Evolutionary conservation across 2,113 vertebrate species (phyloP).

Genomic region (Chaetodon auriga): DNA sequence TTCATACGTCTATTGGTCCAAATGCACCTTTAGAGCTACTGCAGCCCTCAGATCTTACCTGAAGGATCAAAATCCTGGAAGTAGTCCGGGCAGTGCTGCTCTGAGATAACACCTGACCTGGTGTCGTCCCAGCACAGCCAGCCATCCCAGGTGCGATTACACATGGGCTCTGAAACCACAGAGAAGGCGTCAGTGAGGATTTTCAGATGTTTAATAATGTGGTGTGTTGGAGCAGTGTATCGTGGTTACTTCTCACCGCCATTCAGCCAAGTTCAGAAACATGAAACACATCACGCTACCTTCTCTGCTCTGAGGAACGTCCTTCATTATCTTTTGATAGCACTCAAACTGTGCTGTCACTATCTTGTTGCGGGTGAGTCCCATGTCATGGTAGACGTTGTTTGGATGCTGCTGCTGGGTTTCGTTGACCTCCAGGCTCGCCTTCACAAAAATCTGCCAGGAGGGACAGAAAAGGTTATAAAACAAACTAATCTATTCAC

Average conservation of each 20-base stretch:
- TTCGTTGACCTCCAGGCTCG: constrained; percentile 82
- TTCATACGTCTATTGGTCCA: no score
- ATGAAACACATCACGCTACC: constrained; percentile 58
- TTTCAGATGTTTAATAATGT: neutral
- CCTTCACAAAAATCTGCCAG: constrained; percentile 82
- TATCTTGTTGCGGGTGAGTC: constrained; percentile 92
- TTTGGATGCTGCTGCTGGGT: constrained; percentile 72
- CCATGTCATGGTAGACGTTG: constrained; percentile 82
- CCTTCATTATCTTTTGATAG: constrained; percentile 96
- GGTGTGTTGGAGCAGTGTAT: neutral
- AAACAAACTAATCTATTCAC: neutral
- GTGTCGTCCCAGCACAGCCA: constrained; percentile 98
- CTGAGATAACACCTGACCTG: constrained; percentile 84
- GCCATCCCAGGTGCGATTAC: constrained; percentile 97
- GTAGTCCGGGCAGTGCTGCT: constrained; percentile 96
- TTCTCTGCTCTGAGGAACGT: constrained; percentile 67
- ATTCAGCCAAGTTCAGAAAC: neutral
- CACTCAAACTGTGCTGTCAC: constrained; percentile 98
- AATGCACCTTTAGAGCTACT: neutral
- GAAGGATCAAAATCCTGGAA: constrained; percentile 97
- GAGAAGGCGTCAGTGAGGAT: neutral
- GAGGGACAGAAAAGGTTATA: neutral
- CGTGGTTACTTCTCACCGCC: neutral
- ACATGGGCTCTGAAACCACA: constrained; percentile 82
- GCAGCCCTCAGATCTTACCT: constrained; percentile 79